These are phyloP conservation scores for Cheumatopsyche charites DNA, from an alignment of 1,140 invertebrate species.

Conservation along the genomic window DNA sequence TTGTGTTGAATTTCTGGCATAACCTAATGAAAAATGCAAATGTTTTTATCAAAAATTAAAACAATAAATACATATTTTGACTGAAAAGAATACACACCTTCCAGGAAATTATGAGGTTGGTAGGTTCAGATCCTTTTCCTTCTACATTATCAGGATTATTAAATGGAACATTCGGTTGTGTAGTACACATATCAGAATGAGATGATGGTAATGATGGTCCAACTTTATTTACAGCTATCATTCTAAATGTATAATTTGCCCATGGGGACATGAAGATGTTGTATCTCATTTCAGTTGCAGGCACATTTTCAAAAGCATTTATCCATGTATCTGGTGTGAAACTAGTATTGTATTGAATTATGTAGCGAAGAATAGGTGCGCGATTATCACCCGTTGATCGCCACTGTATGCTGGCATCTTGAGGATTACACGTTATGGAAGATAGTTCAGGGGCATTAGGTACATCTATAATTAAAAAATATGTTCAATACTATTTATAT, in stretches of 20 bases:
- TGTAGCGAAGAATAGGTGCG: slow-evolving; percentile 90
- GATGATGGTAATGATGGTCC: slow-evolving; percentile 85
- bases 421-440: slow-evolving; percentile 70
- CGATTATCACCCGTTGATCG: slow-evolving; percentile 90
- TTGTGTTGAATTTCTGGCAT: slow-evolving; percentile 98
- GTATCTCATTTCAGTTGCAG: slow-evolving; percentile 79
- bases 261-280: slow-evolving; percentile 83
- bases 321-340: slow-evolving; percentile 95
- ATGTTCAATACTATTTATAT: too few relatives aligned
- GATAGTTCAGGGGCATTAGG: slow-evolving; percentile 85
- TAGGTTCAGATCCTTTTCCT: slow-evolving; percentile 84
- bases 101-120: slow-evolving; percentile 94
- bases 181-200: slow-evolving; percentile 83
- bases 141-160: slow-evolving; percentile 96
- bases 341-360: slow-evolving; percentile 92
- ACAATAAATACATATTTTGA: not conserved
- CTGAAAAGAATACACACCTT: slow-evolving; percentile 67
- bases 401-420: slow-evolving; percentile 82
- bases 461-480: slow-evolving; percentile 76
- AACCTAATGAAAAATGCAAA: slow-evolving; percentile 62
- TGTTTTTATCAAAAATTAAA: slow-evolving; percentile 11
- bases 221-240: slow-evolving; percentile 92
- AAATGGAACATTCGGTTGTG: slow-evolving; percentile 85
- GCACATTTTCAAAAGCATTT: slow-evolving; percentile 73
- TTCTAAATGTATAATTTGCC: slow-evolving; percentile 96